A percentile compares a stretch with the other conserved stretches of the same genome.
Evolutionary conservation across 1,140 invertebrate species (phyloP).

Genomic region (Brachionus paranguensis): DNA sequence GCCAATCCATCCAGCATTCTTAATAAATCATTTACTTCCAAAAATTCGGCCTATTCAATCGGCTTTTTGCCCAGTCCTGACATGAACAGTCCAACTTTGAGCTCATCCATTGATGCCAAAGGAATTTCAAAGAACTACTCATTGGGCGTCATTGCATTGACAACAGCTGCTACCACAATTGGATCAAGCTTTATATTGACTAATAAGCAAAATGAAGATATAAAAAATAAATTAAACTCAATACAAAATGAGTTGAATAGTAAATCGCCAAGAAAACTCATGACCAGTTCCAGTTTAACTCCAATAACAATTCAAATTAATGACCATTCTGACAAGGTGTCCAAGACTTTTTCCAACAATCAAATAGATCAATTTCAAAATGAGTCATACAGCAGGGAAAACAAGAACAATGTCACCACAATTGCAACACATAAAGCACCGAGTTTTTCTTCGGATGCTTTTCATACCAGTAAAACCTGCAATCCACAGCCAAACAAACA

Average conservation of each 20-base stretch:
- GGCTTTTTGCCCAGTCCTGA: constrained; percentile 24
- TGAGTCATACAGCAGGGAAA: background rate
- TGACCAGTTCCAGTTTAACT: constrained; percentile 1
- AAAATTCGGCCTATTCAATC: constrained; percentile 1
- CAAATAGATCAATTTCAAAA: background rate
- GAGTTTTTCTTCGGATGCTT: background rate
- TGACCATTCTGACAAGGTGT: background rate
- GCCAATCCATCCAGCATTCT: background rate
- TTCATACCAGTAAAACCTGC: background rate
- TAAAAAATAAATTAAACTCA: background rate
- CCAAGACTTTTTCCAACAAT: background rate
- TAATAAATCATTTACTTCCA: background rate
- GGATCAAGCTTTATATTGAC: background rate
- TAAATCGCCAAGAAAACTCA: background rate
- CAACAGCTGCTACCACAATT: background rate
- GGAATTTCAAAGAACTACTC: background rate
- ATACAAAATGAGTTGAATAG: background rate
- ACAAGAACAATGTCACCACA: background rate
- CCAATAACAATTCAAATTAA: background rate
- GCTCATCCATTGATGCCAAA: background rate
- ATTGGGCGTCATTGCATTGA: background rate
- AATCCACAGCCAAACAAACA: background rate
- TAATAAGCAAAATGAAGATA: background rate
- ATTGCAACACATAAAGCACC: background rate
- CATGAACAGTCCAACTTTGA: background rate